Conservation (phyloP, 2,888 invertebrate species). For the Pandemis cinnamomeana region DNA sequence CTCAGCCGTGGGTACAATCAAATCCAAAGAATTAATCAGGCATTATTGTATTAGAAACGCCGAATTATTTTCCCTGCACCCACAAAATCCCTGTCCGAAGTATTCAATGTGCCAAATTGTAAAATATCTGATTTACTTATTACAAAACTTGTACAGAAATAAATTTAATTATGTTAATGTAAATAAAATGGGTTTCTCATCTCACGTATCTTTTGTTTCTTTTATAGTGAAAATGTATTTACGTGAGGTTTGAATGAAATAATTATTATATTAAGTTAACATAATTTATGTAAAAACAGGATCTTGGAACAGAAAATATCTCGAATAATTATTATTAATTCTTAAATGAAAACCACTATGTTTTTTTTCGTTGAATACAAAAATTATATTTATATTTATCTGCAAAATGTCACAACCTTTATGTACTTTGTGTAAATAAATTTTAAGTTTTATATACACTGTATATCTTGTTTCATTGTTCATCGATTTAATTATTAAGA, state of each 20-base stretch:
- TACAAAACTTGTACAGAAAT: constrained; percentile 48
- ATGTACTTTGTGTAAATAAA: constrained; percentile 82
- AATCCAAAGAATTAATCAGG: constrained; percentile 66
- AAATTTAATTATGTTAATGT: constrained; percentile 44
- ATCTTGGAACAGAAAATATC: constrained; percentile 35
- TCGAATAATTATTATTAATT: constrained; percentile 44
- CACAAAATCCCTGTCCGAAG: constrained; percentile 44
- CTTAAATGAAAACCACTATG: constrained; percentile 47
- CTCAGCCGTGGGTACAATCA: constrained; percentile 28
- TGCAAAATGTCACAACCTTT: constrained; percentile 79
- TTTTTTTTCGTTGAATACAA: constrained; percentile 52
- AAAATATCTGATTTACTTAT: constrained; percentile 58
- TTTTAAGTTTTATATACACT: constrained; percentile 82
- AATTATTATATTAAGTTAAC: constrained; percentile 36
- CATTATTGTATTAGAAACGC: constrained; percentile 46
- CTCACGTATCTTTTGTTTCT: constrained; percentile 28
- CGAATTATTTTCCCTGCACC: constrained; percentile 43
- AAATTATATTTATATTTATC: constrained; percentile 65
- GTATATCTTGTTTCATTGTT: constrained; percentile 51
- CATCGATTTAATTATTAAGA: background rate
- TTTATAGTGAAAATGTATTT: constrained; percentile 20
- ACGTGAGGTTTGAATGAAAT: constrained; percentile 38
- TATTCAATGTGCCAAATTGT: constrained; percentile 74
- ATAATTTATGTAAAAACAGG: constrained; percentile 39
- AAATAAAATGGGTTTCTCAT: constrained; percentile 37